phyloP scores from a whole-genome alignment of 2,113 vertebrate genomes.

The Leuciscus idus region DNA sequence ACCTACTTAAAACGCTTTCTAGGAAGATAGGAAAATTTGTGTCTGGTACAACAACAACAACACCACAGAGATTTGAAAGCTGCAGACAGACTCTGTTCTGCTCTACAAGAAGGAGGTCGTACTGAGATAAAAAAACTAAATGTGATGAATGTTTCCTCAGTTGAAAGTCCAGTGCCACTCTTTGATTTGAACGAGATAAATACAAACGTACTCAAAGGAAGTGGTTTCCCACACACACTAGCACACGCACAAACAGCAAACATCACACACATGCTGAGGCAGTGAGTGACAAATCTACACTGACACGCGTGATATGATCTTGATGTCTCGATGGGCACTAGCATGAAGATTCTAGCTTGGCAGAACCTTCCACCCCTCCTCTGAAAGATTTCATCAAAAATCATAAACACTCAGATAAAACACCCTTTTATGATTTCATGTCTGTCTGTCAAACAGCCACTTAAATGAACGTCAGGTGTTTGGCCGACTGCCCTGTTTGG shows the following conservation, averaged over 20 bases:
- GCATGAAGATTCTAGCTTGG: not conserved
- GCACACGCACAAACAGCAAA: not conserved
- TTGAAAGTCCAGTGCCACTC: not conserved
- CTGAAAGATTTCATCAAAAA: not conserved
- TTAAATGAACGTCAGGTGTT: constrained; percentile 14
- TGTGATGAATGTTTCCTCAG: not conserved
- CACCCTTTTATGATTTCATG: not conserved
- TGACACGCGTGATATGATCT: constrained; percentile 14
- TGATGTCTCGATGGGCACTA: not conserved
- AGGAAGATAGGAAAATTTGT: not conserved
- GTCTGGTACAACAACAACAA: no score
- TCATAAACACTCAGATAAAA: constrained; percentile 2
- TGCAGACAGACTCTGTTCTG: not conserved
- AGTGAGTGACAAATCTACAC: constrained; percentile 14
- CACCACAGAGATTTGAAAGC: no score
- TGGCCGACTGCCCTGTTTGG: not conserved
- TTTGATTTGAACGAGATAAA: not conserved
- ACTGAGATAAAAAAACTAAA: not conserved
- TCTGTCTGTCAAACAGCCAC: constrained; percentile 3
- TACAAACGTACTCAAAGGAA: not conserved
- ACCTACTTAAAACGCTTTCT: not conserved
- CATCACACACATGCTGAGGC: not conserved
- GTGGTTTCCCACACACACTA: not conserved
- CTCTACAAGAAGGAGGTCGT: not conserved
- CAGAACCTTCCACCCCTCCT: not conserved